These are phyloP conservation scores for Hyalella azteca DNA, from an alignment of 2,888 invertebrate species.

Conservation along the genomic window DNA sequence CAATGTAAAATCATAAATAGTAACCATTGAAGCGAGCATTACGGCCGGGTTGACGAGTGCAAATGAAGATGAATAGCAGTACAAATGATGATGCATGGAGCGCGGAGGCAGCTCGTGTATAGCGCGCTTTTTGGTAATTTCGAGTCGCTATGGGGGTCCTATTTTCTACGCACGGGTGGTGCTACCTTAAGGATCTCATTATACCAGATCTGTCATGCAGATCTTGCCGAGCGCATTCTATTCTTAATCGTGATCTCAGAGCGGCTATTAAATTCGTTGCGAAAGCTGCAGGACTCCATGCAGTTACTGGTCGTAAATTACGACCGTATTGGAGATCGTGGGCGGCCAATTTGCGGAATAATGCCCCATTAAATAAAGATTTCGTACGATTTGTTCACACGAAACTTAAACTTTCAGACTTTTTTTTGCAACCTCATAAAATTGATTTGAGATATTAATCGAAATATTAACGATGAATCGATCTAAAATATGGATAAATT, in stretches of 20 bases:
- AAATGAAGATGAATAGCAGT: slow-evolving; percentile 33
- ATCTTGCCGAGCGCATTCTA: slow-evolving; percentile 17
- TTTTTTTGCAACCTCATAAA: too few species aligned
- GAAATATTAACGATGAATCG: too few species aligned
- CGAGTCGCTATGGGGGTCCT: slow-evolving; percentile 26
- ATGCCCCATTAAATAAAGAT: too few species aligned
- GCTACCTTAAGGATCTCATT: slow-evolving; percentile 36
- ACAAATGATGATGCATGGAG: slow-evolving; percentile 26
- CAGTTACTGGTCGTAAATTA: background rate
- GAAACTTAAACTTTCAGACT: too few species aligned
- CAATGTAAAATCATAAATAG: slow-evolving; percentile 27
- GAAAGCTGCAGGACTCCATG: background rate
- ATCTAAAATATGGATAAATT: too few species aligned
- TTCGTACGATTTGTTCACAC: too few species aligned
- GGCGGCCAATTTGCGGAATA: too few species aligned
- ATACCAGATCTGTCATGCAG: slow-evolving; percentile 25
- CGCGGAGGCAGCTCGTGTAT: background rate
- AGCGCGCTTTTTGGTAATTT: slow-evolving; percentile 14
- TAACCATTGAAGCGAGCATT: background rate
- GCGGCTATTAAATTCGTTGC: background rate
- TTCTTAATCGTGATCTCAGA: slow-evolving; percentile 3
- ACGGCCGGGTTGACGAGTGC: background rate
- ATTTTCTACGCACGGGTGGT: slow-evolving; percentile 25
- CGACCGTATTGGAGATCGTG: too few species aligned
- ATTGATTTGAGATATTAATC: too few species aligned